Percentiles rank a stretch among this genome's conserved stretches.
These are phyloP conservation scores for Amazona vittata DNA, from an alignment of 2,113 vertebrate species.

Conservation along the genomic window DNA sequence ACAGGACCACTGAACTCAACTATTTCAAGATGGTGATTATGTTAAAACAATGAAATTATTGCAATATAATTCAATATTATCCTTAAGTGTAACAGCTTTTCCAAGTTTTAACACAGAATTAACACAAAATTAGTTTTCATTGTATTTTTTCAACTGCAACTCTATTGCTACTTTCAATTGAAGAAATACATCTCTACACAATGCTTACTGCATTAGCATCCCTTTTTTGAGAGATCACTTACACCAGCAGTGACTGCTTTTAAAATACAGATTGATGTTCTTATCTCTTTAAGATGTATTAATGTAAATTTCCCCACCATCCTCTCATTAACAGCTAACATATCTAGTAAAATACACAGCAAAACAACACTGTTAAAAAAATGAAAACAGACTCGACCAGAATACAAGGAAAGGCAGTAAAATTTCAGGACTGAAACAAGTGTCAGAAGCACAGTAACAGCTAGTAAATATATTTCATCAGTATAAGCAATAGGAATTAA, in stretches of 20 bases:
- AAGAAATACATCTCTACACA: neutral
- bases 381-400: neutral
- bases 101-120: neutral
- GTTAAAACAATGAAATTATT: neutral
- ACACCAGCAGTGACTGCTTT: neutral
- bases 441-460: neutral
- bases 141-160: neutral
- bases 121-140: neutral
- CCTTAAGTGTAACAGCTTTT: neutral
- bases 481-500: neutral
- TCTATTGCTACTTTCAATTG: neutral
- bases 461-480: neutral
- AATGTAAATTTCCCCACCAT: neutral
- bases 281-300: neutral
- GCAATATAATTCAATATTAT: neutral
- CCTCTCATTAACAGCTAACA: neutral
- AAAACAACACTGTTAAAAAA: neutral
- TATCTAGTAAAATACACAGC: neutral
- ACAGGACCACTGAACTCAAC: neutral
- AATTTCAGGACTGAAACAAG: neutral
- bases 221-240: neutral
- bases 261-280: neutral
- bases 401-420: neutral
- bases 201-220: neutral
- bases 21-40: neutral